Percentiles rank a stretch among this genome's conserved stretches.
Evolutionary conservation across 2,113 vertebrate genomes (phyloP).

Genomic region (Camelus dromedarius): DNA sequence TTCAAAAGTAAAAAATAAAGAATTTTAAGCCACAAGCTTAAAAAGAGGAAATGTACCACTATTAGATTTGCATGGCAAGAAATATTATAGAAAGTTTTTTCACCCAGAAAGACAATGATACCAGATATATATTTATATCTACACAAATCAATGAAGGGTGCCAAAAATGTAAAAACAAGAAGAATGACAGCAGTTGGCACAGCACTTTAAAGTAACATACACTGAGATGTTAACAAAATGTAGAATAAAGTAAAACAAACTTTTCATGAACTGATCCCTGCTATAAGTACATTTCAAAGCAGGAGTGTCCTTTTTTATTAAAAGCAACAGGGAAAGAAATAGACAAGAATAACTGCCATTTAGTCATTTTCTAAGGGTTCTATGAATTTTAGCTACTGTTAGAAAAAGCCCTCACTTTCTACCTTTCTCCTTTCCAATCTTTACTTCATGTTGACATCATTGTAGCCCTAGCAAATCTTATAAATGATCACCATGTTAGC

Average conservation of each 20-base stretch:
- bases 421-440: constrained; percentile 83
- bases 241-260: constrained; percentile 96
- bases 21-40: neutral
- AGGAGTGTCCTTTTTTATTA: constrained; percentile 94
- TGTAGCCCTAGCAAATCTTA: constrained; percentile 89
- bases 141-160: neutral
- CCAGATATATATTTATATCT: neutral
- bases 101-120: neutral
- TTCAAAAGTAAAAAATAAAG: neutral
- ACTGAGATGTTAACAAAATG: constrained; percentile 96
- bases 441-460: constrained; percentile 90
- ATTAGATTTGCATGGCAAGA: neutral
- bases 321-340: constrained; percentile 95
- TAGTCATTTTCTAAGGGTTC: constrained; percentile 93
- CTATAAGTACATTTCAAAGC: constrained; percentile 96
- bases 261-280: constrained; percentile 94
- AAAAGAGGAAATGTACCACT: neutral
- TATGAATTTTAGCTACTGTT: constrained; percentile 88
- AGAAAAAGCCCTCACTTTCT: constrained; percentile 82
- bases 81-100: neutral
- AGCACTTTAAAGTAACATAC: constrained; percentile 93
- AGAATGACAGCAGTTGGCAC: constrained; percentile 93
- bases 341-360: constrained; percentile 95
- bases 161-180: constrained; percentile 88
- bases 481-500: constrained; percentile 88